These are phyloP conservation scores for Chorisops tibialis DNA, from an alignment of 2,888 invertebrate genomes.

Conservation along the genomic window DNA sequence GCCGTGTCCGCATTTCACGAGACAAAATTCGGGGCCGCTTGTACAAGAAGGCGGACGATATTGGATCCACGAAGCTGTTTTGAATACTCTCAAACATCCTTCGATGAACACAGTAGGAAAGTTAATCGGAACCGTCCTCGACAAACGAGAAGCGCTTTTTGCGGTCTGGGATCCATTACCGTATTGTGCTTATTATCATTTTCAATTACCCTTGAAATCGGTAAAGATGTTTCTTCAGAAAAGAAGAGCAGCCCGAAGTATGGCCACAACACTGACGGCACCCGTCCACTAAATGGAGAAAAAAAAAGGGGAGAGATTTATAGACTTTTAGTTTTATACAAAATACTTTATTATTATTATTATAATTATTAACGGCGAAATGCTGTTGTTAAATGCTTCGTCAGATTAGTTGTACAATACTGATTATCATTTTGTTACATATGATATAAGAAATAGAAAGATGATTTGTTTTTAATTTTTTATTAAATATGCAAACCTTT, in stretches of 20 bases:
- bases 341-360: slow-evolving; percentile 1
- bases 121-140: slow-evolving; percentile 65
- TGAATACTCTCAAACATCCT: slow-evolving; percentile 53
- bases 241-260: slow-evolving; percentile 39
- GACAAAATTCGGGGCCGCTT: slow-evolving; percentile 56
- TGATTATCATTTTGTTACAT: too few species aligned
- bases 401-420: background rate
- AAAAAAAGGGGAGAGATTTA: slow-evolving; percentile 14
- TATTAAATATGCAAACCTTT: too few species aligned
- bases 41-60: slow-evolving; percentile 55
- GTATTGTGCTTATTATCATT: slow-evolving; percentile 81
- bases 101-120: slow-evolving; percentile 57
- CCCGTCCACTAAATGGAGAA: slow-evolving; percentile 29
- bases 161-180: slow-evolving; percentile 82
- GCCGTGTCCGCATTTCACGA: slow-evolving; percentile 61
- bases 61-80: slow-evolving; percentile 60
- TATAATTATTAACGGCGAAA: background rate
- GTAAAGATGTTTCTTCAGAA: slow-evolving; percentile 57
- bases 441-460: too few species aligned
- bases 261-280: slow-evolving; percentile 35
- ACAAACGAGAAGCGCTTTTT: slow-evolving; percentile 76
- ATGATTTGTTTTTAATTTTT: too few species aligned
- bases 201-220: slow-evolving; percentile 67
- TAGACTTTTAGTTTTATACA: slow-evolving; percentile 8
- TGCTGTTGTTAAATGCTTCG: background rate